Evolutionary conservation across 2,888 invertebrate genomes (phyloP).

Genomic region (Cantharis nigra): DNA sequence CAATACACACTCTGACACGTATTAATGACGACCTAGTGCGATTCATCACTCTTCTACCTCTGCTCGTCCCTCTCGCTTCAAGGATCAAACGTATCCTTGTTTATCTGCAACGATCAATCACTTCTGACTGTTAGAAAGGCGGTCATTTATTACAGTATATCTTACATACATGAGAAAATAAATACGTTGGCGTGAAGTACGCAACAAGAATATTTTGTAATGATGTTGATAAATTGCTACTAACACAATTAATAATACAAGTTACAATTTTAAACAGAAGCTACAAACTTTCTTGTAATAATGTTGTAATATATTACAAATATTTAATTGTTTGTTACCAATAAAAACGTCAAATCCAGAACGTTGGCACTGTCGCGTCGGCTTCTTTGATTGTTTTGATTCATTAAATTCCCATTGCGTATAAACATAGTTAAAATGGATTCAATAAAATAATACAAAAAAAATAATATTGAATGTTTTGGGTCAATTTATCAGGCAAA

Average conservation of each 20-base stretch:
- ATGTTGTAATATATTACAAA: background rate
- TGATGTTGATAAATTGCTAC: slow-evolving; percentile 16
- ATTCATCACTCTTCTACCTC: slow-evolving; percentile 57
- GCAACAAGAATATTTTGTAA: slow-evolving; percentile 15
- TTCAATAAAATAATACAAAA: background rate
- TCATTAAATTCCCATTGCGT: background rate
- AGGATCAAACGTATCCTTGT: slow-evolving; percentile 57
- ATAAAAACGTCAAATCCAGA: background rate
- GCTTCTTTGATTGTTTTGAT: background rate
- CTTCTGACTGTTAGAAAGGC: slow-evolving; percentile 57
- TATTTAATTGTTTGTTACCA: background rate
- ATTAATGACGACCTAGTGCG: slow-evolving; percentile 56
- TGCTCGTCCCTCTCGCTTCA: slow-evolving; percentile 46
- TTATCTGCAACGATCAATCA: slow-evolving; percentile 57
- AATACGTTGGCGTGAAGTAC: slow-evolving; percentile 17
- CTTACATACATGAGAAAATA: slow-evolving; percentile 47
- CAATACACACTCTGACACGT: slow-evolving; percentile 56
- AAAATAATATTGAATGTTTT: background rate
- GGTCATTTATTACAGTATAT: slow-evolving; percentile 55
- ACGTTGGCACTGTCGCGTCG: background rate
- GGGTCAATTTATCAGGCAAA: background rate
- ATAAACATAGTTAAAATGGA: background rate
- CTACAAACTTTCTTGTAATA: background rate
- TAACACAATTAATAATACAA: slow-evolving; percentile 12
- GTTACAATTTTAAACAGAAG: slow-evolving; percentile 5